Evolutionary conservation across 2,113 vertebrate species (phyloP), one percentile per base, ranked within the genome.

Genomic region (Recurvirostra avosetta): DNA sequence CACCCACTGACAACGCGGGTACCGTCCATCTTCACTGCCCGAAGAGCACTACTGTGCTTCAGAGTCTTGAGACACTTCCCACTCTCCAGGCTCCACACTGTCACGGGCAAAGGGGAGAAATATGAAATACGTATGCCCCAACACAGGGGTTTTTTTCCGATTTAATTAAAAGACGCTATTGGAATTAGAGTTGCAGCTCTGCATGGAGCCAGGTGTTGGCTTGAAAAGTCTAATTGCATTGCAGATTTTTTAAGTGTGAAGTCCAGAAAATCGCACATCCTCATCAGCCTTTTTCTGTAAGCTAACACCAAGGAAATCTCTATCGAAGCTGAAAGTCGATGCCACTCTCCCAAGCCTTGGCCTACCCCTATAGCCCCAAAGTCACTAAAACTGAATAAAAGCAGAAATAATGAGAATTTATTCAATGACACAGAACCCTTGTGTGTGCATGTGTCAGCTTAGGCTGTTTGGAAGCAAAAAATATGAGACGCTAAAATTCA

Each of bases 21-120:
- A 4, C 93, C 58, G 9, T 86, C 97, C 87, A 98, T 98, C 98
- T 95, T 99, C 92, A 98, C 98, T 29, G 98, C 98, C 43, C 94
- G 79, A 50, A 99, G 93, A 5, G 96, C 84, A 41, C 97, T 94
- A 32, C 52, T 94, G 97, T 99, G 99, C 90, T 97, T 98, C 86
- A 99, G 99, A 1, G 98, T 98, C 81, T 96, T 97, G 7, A 98
- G 84, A 27, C 97, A 98, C 52, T 97, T 97, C 63, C 98, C 98
- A 6, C 98, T 99, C 15, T 91, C 38, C 65, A 99, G 71, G 92
- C 98, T 98, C 99, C 99, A 99, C 92, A 99, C 99, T 99, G 94
- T 4, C 62, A 3, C 38, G 78, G 55, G n/a, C 19, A 71, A 21
- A 80, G 45, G 30, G 75, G 49, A 47, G 43, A 63, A 62, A 68